Conservation (phyloP, 1,140 invertebrate species). For the Scaptomyza hsui region DNA sequence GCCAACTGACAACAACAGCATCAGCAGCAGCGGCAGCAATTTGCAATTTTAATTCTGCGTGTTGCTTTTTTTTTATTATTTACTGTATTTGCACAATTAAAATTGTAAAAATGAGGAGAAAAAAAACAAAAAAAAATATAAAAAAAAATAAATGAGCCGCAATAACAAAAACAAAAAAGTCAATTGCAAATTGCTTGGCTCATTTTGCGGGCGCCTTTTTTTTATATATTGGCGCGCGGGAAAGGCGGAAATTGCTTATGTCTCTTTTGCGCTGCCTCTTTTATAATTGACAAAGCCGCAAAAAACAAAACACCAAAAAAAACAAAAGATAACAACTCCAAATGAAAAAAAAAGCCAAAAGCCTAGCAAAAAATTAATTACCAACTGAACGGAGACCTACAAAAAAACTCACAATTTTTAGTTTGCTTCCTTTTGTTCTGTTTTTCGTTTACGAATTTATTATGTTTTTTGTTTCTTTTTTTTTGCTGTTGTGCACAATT, state of each 20-base stretch:
- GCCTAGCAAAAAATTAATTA: conserved; percentile 63
- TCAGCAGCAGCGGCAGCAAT: conserved; percentile 51
- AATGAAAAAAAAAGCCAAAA: conserved; percentile 30
- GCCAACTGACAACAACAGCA: conserved; percentile 24
- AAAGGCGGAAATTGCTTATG: conserved; percentile 64
- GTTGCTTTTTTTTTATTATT: conserved; percentile 29
- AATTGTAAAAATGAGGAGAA: conserved; percentile 77
- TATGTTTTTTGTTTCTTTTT: conserved; percentile 4
- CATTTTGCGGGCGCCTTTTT: conserved; percentile 39
- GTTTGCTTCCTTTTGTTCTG: conserved; percentile 46
- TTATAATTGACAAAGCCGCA: conserved; percentile 50
- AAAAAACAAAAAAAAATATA: conserved; percentile 7
- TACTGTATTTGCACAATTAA: conserved; percentile 56
- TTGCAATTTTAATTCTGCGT: conserved; percentile 76
- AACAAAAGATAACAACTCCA: conserved; percentile 29
- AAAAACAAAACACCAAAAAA: conserved; percentile 31
- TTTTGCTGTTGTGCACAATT: conserved; percentile 13
- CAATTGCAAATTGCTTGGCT: conserved; percentile 69
- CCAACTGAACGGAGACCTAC: conserved; percentile 47
- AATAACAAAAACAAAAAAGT: conserved; percentile 34
- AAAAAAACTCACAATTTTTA: conserved; percentile 36
- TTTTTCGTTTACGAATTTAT: conserved; percentile 41
- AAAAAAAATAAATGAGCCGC: conserved; percentile 25
- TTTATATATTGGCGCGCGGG: conserved; percentile 16
- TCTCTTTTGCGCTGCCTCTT: conserved; percentile 17